These are phyloP conservation scores for Eudasyphora cyanicolor DNA, from an alignment of 2,888 invertebrate species.

Conservation along the genomic window DNA sequence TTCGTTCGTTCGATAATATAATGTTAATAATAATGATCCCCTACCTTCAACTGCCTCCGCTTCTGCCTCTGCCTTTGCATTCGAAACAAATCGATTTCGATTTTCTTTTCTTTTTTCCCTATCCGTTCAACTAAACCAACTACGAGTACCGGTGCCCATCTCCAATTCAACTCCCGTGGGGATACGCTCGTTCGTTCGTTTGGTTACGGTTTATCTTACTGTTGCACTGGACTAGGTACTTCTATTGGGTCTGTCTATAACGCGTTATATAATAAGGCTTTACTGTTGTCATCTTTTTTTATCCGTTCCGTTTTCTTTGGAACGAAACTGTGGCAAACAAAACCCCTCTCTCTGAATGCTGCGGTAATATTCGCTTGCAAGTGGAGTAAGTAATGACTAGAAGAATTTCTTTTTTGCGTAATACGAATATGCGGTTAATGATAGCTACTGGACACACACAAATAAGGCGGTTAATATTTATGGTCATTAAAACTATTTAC, in stretches of 20 bases:
- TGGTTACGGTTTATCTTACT: neutral
- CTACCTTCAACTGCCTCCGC: too few species aligned
- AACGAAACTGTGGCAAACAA: too few species aligned
- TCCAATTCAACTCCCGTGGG: neutral
- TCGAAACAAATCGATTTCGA: conserved; percentile 1
- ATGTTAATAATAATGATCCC: neutral
- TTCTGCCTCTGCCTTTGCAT: too few species aligned
- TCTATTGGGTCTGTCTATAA: neutral
- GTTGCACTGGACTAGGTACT: neutral
- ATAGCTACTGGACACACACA: neutral
- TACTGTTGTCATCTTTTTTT: neutral
- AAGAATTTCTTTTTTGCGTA: conserved; percentile 19
- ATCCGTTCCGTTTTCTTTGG: too few species aligned
- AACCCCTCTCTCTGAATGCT: too few species aligned
- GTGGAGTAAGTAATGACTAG: neutral
- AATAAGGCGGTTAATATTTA: neutral
- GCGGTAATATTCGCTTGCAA: neutral
- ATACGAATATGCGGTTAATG: neutral
- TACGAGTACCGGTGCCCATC: neutral
- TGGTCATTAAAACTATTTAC: neutral
- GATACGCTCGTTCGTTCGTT: neutral
- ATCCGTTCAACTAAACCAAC: neutral
- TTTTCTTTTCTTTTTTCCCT: neutral
- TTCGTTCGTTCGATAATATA: neutral
- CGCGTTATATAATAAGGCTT: neutral